Evolutionary conservation across 2,113 vertebrate species (phyloP).

Genomic region (Gobiocypris rarus): DNA sequence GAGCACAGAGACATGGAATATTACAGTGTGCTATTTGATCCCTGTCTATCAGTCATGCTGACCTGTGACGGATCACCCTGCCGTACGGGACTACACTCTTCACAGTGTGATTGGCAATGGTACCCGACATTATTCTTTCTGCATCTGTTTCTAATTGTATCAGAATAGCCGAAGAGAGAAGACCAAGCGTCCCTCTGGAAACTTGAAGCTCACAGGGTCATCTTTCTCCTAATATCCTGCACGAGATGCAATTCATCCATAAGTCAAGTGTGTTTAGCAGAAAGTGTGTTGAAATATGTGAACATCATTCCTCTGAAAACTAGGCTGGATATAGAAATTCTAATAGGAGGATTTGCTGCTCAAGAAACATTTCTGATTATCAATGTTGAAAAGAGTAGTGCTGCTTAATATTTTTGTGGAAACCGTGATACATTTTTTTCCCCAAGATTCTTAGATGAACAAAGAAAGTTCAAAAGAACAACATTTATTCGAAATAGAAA

Average conservation of each 20-base stretch:
- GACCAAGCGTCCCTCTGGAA: slow-evolving; percentile 47
- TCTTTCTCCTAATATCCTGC: slow-evolving; percentile 52
- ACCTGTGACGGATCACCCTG: slow-evolving; percentile 59
- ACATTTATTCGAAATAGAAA: no score
- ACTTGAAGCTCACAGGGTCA: slow-evolving; percentile 52
- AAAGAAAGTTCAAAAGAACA: no score
- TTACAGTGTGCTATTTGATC: slow-evolving; percentile 41
- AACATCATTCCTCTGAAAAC: slow-evolving; percentile 4
- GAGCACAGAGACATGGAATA: slow-evolving; percentile 31
- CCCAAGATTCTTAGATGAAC: no score
- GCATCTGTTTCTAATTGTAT: slow-evolving; percentile 64
- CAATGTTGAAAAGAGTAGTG: neutral
- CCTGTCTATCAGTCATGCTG: slow-evolving; percentile 58
- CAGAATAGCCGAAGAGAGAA: slow-evolving; percentile 45
- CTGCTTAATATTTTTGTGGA: neutral
- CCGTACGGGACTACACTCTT: slow-evolving; percentile 52
- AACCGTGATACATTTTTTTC: neutral
- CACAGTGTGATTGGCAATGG: slow-evolving; percentile 33
- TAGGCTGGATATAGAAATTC: neutral
- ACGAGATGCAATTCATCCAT: slow-evolving; percentile 48
- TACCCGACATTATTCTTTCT: slow-evolving; percentile 32
- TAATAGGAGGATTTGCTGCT: neutral
- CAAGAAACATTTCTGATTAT: neutral
- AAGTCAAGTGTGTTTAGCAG: slow-evolving; percentile 47
- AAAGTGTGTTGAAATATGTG: slow-evolving; percentile 40